These are phyloP conservation scores for Actinostola sp. DNA, from an alignment of 92 coral and sea anemone genomes.

Conservation along the genomic window DNA sequence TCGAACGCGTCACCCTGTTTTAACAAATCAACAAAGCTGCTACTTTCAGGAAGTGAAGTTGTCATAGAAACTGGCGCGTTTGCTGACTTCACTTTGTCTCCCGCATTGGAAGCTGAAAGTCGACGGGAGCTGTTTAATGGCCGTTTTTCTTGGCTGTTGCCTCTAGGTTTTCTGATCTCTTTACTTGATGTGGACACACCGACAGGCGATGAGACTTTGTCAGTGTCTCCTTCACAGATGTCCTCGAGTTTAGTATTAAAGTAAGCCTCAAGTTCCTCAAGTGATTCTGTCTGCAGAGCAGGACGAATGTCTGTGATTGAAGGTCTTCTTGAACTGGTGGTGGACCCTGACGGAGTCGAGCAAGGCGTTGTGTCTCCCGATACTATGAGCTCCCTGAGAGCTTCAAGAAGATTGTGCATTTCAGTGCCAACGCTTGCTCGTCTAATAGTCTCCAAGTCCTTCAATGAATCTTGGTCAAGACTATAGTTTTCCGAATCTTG, in stretches of 20 bases:
- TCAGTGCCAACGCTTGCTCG: constrained; percentile 52
- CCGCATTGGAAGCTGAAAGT: not conserved
- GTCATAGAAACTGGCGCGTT: not conserved
- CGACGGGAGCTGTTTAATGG: not conserved
- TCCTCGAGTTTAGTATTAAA: constrained; percentile 73
- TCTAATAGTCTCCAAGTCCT: constrained; percentile 11
- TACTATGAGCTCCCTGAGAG: constrained; percentile 34
- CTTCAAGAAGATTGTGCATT: constrained; percentile 53
- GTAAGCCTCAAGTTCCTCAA: constrained; percentile 79
- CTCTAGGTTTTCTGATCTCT: not conserved
- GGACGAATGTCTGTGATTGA: not conserved
- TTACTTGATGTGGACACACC: not conserved
- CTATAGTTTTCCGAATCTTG: constrained; percentile 1
- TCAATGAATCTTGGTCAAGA: constrained; percentile 15
- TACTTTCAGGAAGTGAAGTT: not conserved
- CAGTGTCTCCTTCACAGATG: constrained; percentile 13
- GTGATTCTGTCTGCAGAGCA: constrained; percentile 50
- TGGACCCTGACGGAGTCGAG: constrained; percentile 23
- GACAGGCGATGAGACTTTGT: not conserved
- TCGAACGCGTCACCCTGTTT: not conserved
- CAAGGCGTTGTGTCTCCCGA: constrained; percentile 22
- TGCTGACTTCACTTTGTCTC: no score
- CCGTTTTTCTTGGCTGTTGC: not conserved
- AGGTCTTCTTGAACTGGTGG: constrained; percentile 9
- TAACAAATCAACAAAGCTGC: constrained; percentile 10